phyloP scores from a whole-genome alignment of 2,113 vertebrate genomes.

The Mionectes macconnelli region DNA sequence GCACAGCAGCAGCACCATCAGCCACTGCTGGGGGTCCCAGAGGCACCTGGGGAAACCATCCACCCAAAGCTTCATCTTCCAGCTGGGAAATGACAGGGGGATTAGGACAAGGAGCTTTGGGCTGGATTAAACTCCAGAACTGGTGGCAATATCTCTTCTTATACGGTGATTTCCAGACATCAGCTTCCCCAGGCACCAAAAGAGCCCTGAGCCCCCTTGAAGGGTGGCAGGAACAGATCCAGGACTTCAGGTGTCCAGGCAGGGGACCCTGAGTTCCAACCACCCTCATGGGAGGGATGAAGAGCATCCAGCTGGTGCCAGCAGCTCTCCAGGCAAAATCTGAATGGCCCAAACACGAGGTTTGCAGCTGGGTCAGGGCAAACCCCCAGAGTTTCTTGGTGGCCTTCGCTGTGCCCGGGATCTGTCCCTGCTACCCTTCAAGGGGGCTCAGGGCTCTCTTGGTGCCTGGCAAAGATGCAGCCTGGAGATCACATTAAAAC shows the following conservation, averaged over 20 bases:
- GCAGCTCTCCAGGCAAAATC: background rate
- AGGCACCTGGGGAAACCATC: background rate
- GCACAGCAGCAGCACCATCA: background rate
- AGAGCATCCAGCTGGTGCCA: accelerated
- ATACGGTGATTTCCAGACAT: background rate
- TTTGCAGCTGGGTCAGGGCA: background rate
- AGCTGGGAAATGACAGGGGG: background rate
- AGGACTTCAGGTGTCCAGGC: accelerated
- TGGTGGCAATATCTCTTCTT: background rate
- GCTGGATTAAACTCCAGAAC: background rate
- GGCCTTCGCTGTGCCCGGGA: accelerated
- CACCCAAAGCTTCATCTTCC: background rate
- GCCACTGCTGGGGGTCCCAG: background rate
- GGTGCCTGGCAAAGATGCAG: background rate
- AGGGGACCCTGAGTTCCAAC: accelerated
- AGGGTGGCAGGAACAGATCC: too few species aligned
- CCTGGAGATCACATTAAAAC: background rate
- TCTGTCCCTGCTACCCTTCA: background rate
- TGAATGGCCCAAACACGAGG: background rate
- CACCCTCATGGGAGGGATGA: accelerated
- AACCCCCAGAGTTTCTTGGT: background rate
- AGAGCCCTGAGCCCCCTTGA: too few species aligned
- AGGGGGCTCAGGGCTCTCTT: too few species aligned
- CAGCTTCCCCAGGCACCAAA: too few species aligned
- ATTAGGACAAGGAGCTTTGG: background rate